phyloP scores from a whole-genome alignment of 2,797 vertebrate genomes.

The Eulemur mongoz region DNA sequence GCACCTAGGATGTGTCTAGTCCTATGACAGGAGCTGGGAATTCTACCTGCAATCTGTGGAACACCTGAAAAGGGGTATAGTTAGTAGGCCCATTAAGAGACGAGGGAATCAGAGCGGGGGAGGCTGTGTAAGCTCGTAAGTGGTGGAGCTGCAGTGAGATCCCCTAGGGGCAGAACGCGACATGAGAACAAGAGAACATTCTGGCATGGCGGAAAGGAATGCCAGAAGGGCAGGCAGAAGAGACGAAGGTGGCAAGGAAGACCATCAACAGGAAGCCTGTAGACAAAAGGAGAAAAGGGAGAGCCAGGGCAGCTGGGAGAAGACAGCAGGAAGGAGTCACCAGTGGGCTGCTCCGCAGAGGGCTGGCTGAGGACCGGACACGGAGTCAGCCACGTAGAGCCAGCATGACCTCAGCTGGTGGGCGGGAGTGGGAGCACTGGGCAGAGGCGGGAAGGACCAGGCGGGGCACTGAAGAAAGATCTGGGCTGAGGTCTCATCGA shows the following conservation, averaged over 20 bases:
- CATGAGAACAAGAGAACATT: not conserved
- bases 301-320: not conserved
- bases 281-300: not conserved
- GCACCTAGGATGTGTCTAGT: rapidly evolving
- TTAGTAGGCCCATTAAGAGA: not conserved
- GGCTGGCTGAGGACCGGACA: not conserved
- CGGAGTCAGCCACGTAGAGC: not conserved
- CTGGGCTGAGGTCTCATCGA: rapidly evolving
- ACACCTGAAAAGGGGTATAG: not conserved
- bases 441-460: not conserved
- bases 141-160: not conserved
- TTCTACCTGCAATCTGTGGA: rapidly evolving
- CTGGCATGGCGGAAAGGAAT: not conserved
- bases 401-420: not conserved
- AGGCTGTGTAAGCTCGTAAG: not conserved
- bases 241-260: not conserved
- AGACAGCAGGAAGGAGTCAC: not conserved
- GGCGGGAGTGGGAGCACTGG: not conserved
- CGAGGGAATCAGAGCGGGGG: not conserved
- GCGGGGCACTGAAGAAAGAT: not conserved
- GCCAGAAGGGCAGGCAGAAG: not conserved
- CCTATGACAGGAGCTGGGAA: not conserved
- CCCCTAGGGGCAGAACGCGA: not conserved
- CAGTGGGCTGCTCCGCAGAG: not conserved
- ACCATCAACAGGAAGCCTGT: rapidly evolving